A percentile compares a stretch with the other conserved stretches of the same genome.
Conservation (phyloP, 2,797 vertebrate species). For the Anguilla anguilla region DNA sequence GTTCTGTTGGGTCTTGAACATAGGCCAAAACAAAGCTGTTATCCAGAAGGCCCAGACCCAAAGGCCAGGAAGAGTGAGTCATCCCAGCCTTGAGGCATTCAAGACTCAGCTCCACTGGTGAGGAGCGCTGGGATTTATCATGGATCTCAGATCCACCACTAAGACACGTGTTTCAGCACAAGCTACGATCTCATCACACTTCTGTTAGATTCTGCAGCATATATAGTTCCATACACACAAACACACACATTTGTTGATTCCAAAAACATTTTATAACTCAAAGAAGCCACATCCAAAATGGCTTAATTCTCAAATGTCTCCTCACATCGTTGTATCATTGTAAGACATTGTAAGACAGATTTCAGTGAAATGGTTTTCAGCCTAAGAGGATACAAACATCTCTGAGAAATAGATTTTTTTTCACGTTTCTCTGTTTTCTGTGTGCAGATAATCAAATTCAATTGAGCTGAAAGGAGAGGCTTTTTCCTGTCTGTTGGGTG, state of each 20-base stretch:
- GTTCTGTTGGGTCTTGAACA: slow-evolving; percentile 43
- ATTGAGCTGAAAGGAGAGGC: not conserved
- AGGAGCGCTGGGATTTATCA: slow-evolving; percentile 20
- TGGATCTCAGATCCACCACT: not conserved
- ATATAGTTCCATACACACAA: not conserved
- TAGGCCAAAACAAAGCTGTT: slow-evolving; percentile 30
- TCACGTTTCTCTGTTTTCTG: no score
- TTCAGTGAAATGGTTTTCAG: not conserved
- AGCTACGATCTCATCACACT: not conserved
- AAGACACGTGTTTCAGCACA: not conserved
- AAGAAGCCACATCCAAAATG: not conserved
- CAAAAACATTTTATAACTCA: not conserved
- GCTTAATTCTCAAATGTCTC: not conserved
- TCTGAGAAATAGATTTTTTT: no score
- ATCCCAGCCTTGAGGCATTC: not conserved
- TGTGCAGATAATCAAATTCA: not conserved
- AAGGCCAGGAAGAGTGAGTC: slow-evolving; percentile 9
- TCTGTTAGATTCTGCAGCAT: not conserved
- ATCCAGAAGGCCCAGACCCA: slow-evolving; percentile 9
- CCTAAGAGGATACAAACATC: not conserved
- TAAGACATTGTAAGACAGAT: not conserved
- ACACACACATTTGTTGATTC: not conserved
- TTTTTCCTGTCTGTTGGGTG: slow-evolving; percentile 1
- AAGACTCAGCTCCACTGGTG: not conserved
- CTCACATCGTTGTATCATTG: not conserved